Evolutionary conservation across 2,888 invertebrate species (phyloP).

Genomic region (Pseudeuparius sepicola): DNA sequence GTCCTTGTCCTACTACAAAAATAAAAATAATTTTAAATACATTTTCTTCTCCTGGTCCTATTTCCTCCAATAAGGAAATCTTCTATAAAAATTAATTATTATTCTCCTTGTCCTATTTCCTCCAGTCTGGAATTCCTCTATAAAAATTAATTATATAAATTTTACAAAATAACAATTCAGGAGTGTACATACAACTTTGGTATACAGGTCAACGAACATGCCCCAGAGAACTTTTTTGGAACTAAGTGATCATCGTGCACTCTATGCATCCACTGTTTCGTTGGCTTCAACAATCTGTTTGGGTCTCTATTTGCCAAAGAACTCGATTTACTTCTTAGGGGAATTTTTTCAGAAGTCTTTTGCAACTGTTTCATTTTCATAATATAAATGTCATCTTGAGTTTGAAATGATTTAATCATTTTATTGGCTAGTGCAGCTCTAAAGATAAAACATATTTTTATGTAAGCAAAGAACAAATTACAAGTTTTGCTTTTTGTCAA

Average conservation of each 20-base stretch:
- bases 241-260: constrained; percentile 25
- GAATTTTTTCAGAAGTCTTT: constrained; percentile 16
- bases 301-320: constrained; percentile 30
- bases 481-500: not conserved
- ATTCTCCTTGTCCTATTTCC: too few relatives aligned
- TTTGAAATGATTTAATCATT: constrained; percentile 35
- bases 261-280: constrained; percentile 34
- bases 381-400: constrained; percentile 33
- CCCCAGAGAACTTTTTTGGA: too few relatives aligned
- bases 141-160: too few relatives aligned
- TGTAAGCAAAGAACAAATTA: constrained; percentile 5
- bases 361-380: constrained; percentile 25
- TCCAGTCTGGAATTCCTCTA: too few relatives aligned
- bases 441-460: constrained; percentile 18
- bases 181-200: too few relatives aligned
- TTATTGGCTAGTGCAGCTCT: constrained; percentile 32
- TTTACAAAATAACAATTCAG: too few relatives aligned
- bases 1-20: too few relatives aligned
- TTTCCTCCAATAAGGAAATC: too few relatives aligned
- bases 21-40: too few relatives aligned
- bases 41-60: too few relatives aligned
- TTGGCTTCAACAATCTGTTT: constrained; percentile 33
- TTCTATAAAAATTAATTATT: too few relatives aligned
- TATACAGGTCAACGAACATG: too few relatives aligned
- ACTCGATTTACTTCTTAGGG: constrained; percentile 25